Percentiles rank a stretch among this genome's conserved stretches.
phyloP scores from a whole-genome alignment of 1,140 invertebrate species.

The Diachasmimorpha longicaudata region DNA sequence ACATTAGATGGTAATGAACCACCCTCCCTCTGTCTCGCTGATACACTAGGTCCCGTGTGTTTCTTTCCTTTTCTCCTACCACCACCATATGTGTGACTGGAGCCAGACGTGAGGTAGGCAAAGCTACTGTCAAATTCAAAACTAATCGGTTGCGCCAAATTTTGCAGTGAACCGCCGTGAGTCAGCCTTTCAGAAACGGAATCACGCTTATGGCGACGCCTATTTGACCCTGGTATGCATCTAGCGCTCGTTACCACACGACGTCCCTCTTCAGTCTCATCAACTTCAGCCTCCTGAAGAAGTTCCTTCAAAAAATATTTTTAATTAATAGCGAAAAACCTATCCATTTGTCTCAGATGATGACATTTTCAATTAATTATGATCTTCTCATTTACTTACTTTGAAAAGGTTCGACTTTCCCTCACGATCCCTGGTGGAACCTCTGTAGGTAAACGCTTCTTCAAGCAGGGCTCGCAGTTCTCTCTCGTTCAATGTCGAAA shows the following conservation, averaged over 20 bases:
- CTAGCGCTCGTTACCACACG: slow-evolving; percentile 52
- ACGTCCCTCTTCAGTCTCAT: slow-evolving; percentile 61
- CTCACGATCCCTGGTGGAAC: slow-evolving; percentile 75
- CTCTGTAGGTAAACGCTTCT: slow-evolving; percentile 77
- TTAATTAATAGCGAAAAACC: background rate
- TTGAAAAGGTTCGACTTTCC: slow-evolving; percentile 78
- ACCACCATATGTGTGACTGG: slow-evolving; percentile 53
- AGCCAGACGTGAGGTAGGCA: slow-evolving; percentile 51
- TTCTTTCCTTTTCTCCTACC: slow-evolving; percentile 53
- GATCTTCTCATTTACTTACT: slow-evolving; percentile 56
- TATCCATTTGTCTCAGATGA: too few species aligned
- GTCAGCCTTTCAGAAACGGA: slow-evolving; percentile 64
- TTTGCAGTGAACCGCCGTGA: slow-evolving; percentile 67
- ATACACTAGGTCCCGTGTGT: slow-evolving; percentile 59
- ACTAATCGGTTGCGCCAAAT: slow-evolving; percentile 60
- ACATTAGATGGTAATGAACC: slow-evolving; percentile 70
- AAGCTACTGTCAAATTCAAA: slow-evolving; percentile 57
- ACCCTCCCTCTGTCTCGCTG: slow-evolving; percentile 71
- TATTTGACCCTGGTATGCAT: slow-evolving; percentile 53
- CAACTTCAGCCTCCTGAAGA: slow-evolving; percentile 68
- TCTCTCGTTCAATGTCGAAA: slow-evolving; percentile 72
- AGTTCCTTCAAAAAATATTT: slow-evolving; percentile 59
- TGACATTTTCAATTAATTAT: background rate
- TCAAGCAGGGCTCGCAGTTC: slow-evolving; percentile 74
- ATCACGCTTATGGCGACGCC: slow-evolving; percentile 58